These are phyloP conservation scores for Agrotis segetum DNA, from an alignment of 2,888 invertebrate species.

Conservation along the genomic window DNA sequence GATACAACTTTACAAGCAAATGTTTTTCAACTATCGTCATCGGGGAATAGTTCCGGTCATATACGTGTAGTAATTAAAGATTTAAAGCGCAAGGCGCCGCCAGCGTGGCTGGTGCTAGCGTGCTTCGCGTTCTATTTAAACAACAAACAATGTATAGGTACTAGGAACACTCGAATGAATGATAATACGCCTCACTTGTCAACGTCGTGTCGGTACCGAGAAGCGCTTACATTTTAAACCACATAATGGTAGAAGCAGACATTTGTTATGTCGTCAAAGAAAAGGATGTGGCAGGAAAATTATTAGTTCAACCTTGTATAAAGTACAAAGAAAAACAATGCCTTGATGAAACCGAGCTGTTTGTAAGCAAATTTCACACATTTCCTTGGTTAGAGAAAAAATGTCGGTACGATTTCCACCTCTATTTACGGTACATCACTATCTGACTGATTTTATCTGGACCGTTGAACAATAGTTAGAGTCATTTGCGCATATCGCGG, in stretches of 20 bases:
- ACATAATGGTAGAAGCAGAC: conserved; percentile 28
- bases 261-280: conserved; percentile 32
- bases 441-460: not conserved
- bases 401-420: not conserved
- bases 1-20: conserved; percentile 11
- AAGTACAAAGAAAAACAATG: not conserved
- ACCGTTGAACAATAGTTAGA: conserved; percentile 59
- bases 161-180: conserved; percentile 55
- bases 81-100: conserved; percentile 72
- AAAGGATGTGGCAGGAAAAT: conserved; percentile 26
- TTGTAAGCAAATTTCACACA: not conserved
- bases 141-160: conserved; percentile 51
- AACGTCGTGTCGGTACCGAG: conserved; percentile 34
- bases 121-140: conserved; percentile 62
- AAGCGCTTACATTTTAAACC: conserved; percentile 41
- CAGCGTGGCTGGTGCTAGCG: conserved; percentile 55
- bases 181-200: conserved; percentile 49
- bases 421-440: not conserved
- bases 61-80: conserved; percentile 77
- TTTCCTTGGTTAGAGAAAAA: too few relatives aligned
- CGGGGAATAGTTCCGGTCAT: conserved; percentile 55
- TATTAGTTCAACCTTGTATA: conserved; percentile 5
- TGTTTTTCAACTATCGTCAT: conserved; percentile 22
- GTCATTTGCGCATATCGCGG: conserved; percentile 37
- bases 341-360: not conserved